These are phyloP conservation scores for Loriculus beryllinus DNA, from an alignment of 2,797 vertebrate genomes.

Conservation along the genomic window DNA sequence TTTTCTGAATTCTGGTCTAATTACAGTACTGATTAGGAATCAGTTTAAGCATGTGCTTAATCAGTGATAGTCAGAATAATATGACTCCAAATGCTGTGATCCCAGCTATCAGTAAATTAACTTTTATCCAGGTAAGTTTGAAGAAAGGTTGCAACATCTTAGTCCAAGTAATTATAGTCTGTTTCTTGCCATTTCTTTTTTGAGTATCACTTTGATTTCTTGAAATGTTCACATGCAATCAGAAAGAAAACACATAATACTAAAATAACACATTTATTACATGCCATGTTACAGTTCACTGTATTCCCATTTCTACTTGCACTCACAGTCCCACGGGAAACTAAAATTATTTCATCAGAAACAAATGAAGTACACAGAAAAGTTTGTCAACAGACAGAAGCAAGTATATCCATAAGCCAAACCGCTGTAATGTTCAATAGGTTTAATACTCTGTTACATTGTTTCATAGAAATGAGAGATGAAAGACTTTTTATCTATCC, in stretches of 20 bases:
- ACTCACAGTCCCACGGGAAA: background rate
- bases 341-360: slow-evolving; percentile 47
- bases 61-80: background rate
- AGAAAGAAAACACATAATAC: background rate
- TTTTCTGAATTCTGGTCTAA: slow-evolving; percentile 16
- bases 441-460: slow-evolving; percentile 26
- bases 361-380: slow-evolving; percentile 40
- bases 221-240: background rate
- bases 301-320: slow-evolving; percentile 8
- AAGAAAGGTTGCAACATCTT: background rate
- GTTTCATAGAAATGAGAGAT: slow-evolving; percentile 47
- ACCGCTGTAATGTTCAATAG: slow-evolving; percentile 25
- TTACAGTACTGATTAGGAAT: background rate
- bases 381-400: slow-evolving; percentile 48
- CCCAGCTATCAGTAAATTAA: background rate
- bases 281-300: slow-evolving; percentile 15
- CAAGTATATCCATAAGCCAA: slow-evolving; percentile 38
- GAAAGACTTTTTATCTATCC: slow-evolving; percentile 42
- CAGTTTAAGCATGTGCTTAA: background rate
- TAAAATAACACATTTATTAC: slow-evolving; percentile 45
- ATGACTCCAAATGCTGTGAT: background rate
- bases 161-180: background rate
- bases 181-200: background rate
- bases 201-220: background rate
- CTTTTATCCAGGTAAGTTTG: background rate